phyloP scores from a whole-genome alignment of 2,113 vertebrate genomes.

The Sinosuthora webbiana region DNA sequence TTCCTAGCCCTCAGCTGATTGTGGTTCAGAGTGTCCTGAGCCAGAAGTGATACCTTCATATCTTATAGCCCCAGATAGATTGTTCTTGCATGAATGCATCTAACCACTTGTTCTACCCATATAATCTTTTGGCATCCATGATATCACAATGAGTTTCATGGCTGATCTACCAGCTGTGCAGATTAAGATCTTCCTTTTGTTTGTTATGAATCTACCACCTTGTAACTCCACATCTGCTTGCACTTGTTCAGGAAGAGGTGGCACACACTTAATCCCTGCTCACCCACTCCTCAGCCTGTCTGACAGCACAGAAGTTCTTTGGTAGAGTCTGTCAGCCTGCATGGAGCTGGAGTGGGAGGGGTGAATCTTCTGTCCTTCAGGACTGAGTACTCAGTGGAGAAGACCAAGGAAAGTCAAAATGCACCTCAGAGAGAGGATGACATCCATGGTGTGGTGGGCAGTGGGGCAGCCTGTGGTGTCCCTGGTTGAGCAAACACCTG shows the following conservation, averaged over 20 bases:
- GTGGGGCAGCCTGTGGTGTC: not conserved
- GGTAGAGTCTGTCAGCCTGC: not conserved
- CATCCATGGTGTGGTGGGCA: not conserved
- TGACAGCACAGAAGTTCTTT: not conserved
- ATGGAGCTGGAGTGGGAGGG: not conserved
- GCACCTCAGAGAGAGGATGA: not conserved
- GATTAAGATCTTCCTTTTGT: not conserved
- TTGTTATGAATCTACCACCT: not conserved
- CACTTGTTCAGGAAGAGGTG: constrained; percentile 25
- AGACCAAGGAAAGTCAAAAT: not conserved
- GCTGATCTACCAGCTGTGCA: constrained; percentile 16
- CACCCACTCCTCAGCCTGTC: not conserved
- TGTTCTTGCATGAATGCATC: not conserved
- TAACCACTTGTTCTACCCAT: not conserved
- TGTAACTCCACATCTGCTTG: not conserved
- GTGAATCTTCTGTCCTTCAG: not conserved
- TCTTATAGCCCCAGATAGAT: not conserved
- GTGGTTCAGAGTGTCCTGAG: not conserved
- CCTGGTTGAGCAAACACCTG: not conserved
- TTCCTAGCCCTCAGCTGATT: not conserved
- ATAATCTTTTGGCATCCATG: not conserved
- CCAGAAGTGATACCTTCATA: not conserved
- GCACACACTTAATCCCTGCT: not conserved
- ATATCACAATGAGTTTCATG: not conserved
- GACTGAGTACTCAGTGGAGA: not conserved